These are phyloP conservation scores for Drosophila anceps DNA, from an alignment of 2,888 invertebrate species.

Conservation along the genomic window DNA sequence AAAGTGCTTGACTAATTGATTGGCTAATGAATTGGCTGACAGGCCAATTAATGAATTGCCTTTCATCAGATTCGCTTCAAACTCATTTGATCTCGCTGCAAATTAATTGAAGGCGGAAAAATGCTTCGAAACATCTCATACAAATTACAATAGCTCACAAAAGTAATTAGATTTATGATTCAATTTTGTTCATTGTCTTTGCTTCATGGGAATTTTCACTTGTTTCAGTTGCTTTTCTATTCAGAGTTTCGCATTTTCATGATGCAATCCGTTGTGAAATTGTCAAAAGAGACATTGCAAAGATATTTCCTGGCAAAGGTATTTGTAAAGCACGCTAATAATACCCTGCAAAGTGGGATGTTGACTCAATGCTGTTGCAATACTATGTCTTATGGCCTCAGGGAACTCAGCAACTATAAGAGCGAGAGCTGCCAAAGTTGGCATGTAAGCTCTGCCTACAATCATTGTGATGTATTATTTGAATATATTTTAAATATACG, in stretches of 20 bases:
- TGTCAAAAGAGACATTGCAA: conserved; percentile 8
- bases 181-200: neutral
- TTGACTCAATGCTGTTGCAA: neutral
- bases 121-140: neutral
- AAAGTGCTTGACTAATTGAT: neutral
- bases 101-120: neutral
- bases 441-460: neutral
- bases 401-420: neutral
- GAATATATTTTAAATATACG: neutral
- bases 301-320: neutral
- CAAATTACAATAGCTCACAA: neutral
- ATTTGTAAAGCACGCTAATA: neutral
- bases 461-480: neutral
- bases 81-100: neutral
- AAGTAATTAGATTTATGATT: conserved; percentile 1
- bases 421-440: neutral
- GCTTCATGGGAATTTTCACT: conserved; percentile 9
- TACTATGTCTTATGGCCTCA: neutral
- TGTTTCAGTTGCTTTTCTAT: neutral
- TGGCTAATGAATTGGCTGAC: too few relatives aligned
- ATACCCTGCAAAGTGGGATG: neutral
- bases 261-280: conserved; percentile 9
- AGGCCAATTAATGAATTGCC: neutral
- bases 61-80: neutral
- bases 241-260: neutral